Base-by-base conservation (phyloP, 2,888 invertebrate genomes). In the Silvanus unidentatus region DNA sequence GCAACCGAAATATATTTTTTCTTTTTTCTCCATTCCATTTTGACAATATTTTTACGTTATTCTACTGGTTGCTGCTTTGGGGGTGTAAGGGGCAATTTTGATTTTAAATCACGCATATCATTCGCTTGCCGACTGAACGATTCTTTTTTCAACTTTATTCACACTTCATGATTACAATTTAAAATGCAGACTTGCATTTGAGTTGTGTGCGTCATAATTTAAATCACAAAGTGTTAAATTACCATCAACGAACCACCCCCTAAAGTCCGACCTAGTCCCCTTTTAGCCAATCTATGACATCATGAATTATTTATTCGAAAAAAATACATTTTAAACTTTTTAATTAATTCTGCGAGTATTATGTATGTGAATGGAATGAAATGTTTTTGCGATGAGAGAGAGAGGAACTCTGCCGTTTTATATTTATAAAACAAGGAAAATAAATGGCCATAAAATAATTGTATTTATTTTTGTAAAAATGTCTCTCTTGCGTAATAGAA, bases 71-170 rank as follows among this genome's bases (percentile, higher is more conserved):
- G n/a, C n/a, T n/a, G 3, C 8, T 22, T 22, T 8, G 22, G 8
- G 8, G 8, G 22, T 22, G 22, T 8, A 22, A 22, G 22, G 8
- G 12, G 12, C 32, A 12, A 32, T 11, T 32, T 32, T 32, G 32
- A 32, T 32, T 32, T 32, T 32, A 32, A 32, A 32, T 32, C 32
- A 32, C 32, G 32, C 32, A 32, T 32, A 32, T 32, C 32, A 32
- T 32, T 32, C 12, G 6, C n/a, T 10, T 32, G 32, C 11, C 12
- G 8, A 22, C 22, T 3, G 22, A 22, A 22, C 8, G 22, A n/a
- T n/a, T 22, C 22, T 22, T 22, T 22, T 22, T 22, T 22, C 22
- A 8, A 11, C 32, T n/a, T 32, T 32, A 32, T 32, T 32, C 32
- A 32, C 32, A 32, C 32, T 32, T 32, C 32, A 32, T 32, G 32